phyloP scores from a whole-genome alignment of 2,888 invertebrate species.

The Trissoscelio sp. region DNA sequence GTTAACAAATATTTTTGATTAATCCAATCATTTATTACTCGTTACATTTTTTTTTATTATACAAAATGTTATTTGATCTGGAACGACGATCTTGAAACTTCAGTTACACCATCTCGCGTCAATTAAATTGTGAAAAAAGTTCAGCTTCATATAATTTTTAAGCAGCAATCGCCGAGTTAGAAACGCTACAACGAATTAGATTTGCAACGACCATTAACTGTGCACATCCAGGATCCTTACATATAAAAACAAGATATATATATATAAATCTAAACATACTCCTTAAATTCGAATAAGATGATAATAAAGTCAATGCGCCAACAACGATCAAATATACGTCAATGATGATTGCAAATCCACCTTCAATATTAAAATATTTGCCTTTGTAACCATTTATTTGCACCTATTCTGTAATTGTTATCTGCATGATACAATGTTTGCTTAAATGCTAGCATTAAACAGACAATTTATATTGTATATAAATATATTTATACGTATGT shows the following conservation, averaged over 20 bases:
- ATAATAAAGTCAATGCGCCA: neutral
- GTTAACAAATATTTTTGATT: no score
- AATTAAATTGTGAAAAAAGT: neutral
- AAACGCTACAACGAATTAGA: constrained; percentile 26
- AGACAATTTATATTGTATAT: constrained; percentile 67
- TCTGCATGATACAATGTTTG: constrained; percentile 35
- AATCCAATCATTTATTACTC: no score
- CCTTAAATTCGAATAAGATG: constrained; percentile 6
- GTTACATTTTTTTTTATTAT: no score
- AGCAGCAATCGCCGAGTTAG: neutral
- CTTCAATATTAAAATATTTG: constrained; percentile 45
- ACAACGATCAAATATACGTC: constrained; percentile 10
- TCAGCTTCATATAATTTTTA: neutral
- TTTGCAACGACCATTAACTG: constrained; percentile 25
- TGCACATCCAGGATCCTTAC: neutral
- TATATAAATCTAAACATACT: neutral
- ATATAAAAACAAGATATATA: constrained; percentile 16
- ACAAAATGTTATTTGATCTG: neutral
- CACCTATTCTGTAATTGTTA: constrained; percentile 15
- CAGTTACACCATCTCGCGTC: neutral
- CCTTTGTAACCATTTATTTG: constrained; percentile 32
- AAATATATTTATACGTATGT: constrained; percentile 65
- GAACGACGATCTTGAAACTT: neutral
- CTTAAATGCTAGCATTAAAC: constrained; percentile 67
- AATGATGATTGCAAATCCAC: constrained; percentile 39